Base-by-base conservation (phyloP, 2,888 invertebrate species). In the Caenorhabditis imperialis region DNA sequence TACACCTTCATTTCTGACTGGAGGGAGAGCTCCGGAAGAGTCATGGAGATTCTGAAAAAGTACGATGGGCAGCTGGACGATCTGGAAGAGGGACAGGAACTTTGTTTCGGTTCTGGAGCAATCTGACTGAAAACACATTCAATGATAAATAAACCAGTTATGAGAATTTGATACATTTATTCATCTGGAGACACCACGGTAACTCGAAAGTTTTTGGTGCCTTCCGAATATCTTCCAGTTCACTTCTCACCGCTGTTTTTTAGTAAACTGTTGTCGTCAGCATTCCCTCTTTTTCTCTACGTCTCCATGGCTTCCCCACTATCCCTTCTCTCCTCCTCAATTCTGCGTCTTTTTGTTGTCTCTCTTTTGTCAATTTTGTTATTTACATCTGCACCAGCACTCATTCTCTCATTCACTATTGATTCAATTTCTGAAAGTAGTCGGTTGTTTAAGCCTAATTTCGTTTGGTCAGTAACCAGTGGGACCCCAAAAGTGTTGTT, bases 1-100 rank as follows among this genome's bases (percentile, higher is more conserved):
- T 73, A 54, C 40, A 44, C 50, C 3, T 42, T 73, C 22, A 18
- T 73, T 25, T 20, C 65, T 6, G 73, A 73, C 42, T 73, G 65
- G 65, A 38, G 65, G 23, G 61, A 65, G 40, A 61, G 42, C 45
- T 60, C 62, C 23, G 40, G 22, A 42, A 55, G 51, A 51, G 16
- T 71, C 7, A 22, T 44, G 27, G 71, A 71, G 33, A 62, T 71
- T 35, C 22, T 62, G 22, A 50, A 71, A 22, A 57, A 54, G 22
- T 61, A 62, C 44, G n/a, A n/a, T n/a, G 57, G 33, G n/a, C 42
- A 55, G 22, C n/a, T 53, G 38, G 20, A 60, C 27, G 50, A 69
- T 27, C 20, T 69, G 53, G 47, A 53, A 30, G 47, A 54, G 22
- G 58, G 58, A n/a, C 69, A 69, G 16, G 12, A 45, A 8, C 23